These are phyloP conservation scores for Salmo trutta DNA, from an alignment of 2,797 vertebrate genomes.

Conservation along the genomic window DNA sequence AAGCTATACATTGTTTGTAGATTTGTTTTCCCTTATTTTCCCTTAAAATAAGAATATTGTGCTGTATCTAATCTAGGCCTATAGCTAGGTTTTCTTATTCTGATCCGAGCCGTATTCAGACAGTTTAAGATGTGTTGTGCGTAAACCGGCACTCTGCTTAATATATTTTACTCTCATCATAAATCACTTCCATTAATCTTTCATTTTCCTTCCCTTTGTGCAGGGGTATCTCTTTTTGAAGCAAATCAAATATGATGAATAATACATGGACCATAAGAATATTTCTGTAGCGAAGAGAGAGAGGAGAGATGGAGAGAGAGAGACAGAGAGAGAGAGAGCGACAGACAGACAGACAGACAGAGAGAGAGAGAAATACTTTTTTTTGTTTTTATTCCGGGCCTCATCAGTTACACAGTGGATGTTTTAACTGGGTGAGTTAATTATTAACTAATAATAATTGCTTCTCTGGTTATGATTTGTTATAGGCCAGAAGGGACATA, in stretches of 20 bases:
- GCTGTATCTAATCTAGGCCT: too few species aligned
- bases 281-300: slow-evolving; percentile 22
- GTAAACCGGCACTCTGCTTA: slow-evolving; percentile 7
- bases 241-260: slow-evolving; percentile 54
- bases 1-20: neutral
- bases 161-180: slow-evolving; percentile 23
- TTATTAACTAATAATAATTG: slow-evolving; percentile 15
- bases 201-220: slow-evolving; percentile 31
- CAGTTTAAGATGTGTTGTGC: slow-evolving; percentile 5
- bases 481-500: slow-evolving; percentile 3
- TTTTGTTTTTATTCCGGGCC: neutral
- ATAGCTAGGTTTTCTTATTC: neutral
- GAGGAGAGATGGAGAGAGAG: slow-evolving; percentile 1
- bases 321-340: too few species aligned
- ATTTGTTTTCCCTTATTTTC: neutral
- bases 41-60: too few species aligned
- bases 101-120: neutral
- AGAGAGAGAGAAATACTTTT: neutral
- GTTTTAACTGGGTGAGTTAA: neutral
- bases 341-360: slow-evolving; percentile 3
- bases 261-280: slow-evolving; percentile 44
- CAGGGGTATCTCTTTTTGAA: slow-evolving; percentile 35
- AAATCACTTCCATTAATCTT: slow-evolving; percentile 51
- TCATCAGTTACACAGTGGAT: slow-evolving; percentile 9
- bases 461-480: neutral